These are phyloP conservation scores for Caenorhabditis virilis DNA, from an alignment of 2,888 invertebrate species.

Conservation along the genomic window DNA sequence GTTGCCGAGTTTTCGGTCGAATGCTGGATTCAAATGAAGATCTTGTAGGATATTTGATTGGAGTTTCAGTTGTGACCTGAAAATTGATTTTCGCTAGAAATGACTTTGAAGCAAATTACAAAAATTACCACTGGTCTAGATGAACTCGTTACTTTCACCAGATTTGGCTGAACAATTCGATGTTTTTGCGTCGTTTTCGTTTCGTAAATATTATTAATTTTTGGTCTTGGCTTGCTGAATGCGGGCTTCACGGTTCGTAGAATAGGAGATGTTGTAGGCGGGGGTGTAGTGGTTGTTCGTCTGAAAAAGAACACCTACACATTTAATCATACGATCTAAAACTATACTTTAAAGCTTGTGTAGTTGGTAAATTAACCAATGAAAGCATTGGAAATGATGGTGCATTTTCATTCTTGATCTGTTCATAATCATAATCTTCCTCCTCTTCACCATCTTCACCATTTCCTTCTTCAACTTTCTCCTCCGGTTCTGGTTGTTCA, in stretches of 20 bases:
- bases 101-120: too few relatives aligned
- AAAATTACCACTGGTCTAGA: too few relatives aligned
- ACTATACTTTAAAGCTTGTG: too few relatives aligned
- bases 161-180: slow-evolving; percentile 30
- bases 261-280: slow-evolving; percentile 6
- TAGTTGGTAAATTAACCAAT: slow-evolving; percentile 19
- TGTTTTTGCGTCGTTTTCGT: slow-evolving; percentile 3
- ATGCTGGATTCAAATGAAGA: background rate
- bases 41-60: background rate
- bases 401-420: slow-evolving; percentile 33
- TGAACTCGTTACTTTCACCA: slow-evolving; percentile 7
- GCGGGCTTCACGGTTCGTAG: slow-evolving; percentile 20
- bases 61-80: background rate
- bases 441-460: slow-evolving; percentile 29
- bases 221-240: slow-evolving; percentile 42
- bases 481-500: too few relatives aligned
- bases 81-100: too few relatives aligned
- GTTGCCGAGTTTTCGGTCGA: background rate
- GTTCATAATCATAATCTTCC: slow-evolving; percentile 46
- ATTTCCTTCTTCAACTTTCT: slow-evolving; percentile 15
- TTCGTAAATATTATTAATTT: slow-evolving; percentile 17
- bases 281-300: background rate
- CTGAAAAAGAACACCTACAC: too few relatives aligned
- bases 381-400: slow-evolving; percentile 47
- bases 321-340: too few relatives aligned